Evolutionary conservation across 2,797 vertebrate species (phyloP), one percentile per base, ranked within the genome.

Genomic region (Galaxias olidus): DNA sequence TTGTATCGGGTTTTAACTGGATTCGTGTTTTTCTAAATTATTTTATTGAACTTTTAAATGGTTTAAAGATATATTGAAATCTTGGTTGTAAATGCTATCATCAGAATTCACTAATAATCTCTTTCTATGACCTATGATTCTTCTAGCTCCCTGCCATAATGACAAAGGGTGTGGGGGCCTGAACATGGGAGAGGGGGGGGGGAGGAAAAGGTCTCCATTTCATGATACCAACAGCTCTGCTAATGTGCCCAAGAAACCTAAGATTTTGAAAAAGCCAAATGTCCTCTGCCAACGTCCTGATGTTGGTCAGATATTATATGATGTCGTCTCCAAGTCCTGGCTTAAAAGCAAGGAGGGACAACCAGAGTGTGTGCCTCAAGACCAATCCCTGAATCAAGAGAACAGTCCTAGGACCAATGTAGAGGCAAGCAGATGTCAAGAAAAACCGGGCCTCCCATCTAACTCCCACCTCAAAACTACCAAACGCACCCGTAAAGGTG

Each of bases 191-290:
- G 47, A 30, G 15, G 15, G 30, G 30, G 4, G 59, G 4, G 50
- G 50, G n/a, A 61, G 59, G 47, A 61, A 61, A 30, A 61, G 59
- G n/a, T 46, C 57, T 46, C 43, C 17, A 18, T 15, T 20, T n/a
- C 46, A 17, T 47, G 17, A 49, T 3, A 46, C 44, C 45, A 47
- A 41, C 30, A 61, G 20, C 30, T 40, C 13, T 20, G 30, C 13
- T 10, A 61, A 7, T 8, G 55, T 40, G 41, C 17, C 55, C 12
- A 43, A 44, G 41, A 41, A 57, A 15, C 40, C 14, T 8, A 55
- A 41, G 10, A 15, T 40, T 11, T 12, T 12, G 12, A 14, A 13
- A 9, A 40, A 61, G 40, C 10, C 18, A 9, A 61, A 61, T 46
- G n/a, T 61, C 30, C 47, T 50, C 20, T 61, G 59, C 19, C 19